Evolutionary conservation across 2,888 invertebrate species (phyloP), one percentile per base, ranked within the genome.

Genomic region (Eueremaeus valkanovi): DNA sequence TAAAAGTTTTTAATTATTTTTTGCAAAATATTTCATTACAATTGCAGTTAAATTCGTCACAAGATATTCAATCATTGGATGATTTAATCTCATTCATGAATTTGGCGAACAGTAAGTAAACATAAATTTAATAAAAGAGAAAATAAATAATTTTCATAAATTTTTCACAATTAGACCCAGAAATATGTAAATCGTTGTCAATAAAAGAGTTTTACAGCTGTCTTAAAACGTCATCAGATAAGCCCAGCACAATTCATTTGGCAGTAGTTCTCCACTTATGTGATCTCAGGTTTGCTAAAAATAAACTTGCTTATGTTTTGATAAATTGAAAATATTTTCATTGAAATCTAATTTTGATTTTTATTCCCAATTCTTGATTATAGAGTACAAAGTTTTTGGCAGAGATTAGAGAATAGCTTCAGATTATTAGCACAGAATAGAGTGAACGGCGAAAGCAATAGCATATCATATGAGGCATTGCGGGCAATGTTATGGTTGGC

Each of bases 151-250:
- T 36, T 5, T 11, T 0, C 27, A 36, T 40, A n/a, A 66, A 61
- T 16, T 55, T 16, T 29, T 29, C 36, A 42, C 21, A 33, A 16
- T 58, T 45, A 75, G 72, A 55, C 11, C 72, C 75, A 8, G 72
- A 63, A 2, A 51, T 75, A 9, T 33, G 24, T 9, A 24, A 72
- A 24, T 75, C 75, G 11, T 18, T 58, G 31, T 36, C 75, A 40
- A 3, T 75, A 24, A 75, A 75, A 40, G 75, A 75, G 24, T 72
- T 75, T 13, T 33, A 55, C 31, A 33, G 9, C 29, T 72, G 61
- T 58, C n/a, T 75, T 1, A n/a, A 51, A 31, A 72, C 51, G 3
- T 13, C 29, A 16, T 16, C 49, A 18, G 3, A 24, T n/a, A 72
- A 49, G 29, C 40, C 51, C 11, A 72, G 63, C n/a, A 45, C 72